Percentiles rank a stretch among this genome's conserved stretches.
Evolutionary conservation across 2,113 vertebrate genomes (phyloP).

Genomic region (Podiceps cristatus): DNA sequence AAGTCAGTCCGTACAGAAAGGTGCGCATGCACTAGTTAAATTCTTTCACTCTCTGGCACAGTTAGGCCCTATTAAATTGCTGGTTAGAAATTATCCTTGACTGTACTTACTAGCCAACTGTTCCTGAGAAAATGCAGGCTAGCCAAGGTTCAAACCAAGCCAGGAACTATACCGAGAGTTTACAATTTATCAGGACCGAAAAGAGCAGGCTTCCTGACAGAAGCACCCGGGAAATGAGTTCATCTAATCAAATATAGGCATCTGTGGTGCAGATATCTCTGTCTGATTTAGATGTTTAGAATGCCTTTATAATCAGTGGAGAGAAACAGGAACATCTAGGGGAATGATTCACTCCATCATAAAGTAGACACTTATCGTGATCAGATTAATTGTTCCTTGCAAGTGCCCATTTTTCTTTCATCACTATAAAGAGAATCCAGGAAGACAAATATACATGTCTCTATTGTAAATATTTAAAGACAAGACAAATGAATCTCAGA

Average conservation of each 20-base stretch:
- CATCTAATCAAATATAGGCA: neutral
- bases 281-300: neutral
- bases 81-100: neutral
- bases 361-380: constrained; percentile 15
- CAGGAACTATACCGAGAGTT: neutral
- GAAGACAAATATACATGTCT: neutral
- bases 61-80: neutral
- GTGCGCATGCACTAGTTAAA: neutral
- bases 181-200: neutral
- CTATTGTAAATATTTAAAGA: constrained; percentile 45
- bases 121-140: neutral
- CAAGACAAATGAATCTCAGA: neutral
- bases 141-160: neutral
- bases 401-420: neutral
- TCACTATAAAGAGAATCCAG: neutral
- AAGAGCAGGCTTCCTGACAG: neutral
- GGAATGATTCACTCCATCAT: neutral
- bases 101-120: neutral
- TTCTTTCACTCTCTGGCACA: neutral
- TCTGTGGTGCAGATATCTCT: neutral
- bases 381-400: neutral
- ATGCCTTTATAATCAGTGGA: neutral
- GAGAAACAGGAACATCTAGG: neutral
- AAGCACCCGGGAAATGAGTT: neutral
- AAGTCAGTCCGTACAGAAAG: neutral